Conservation (phyloP, 2,113 vertebrate genomes). For the Emydura subglobosa region DNA sequence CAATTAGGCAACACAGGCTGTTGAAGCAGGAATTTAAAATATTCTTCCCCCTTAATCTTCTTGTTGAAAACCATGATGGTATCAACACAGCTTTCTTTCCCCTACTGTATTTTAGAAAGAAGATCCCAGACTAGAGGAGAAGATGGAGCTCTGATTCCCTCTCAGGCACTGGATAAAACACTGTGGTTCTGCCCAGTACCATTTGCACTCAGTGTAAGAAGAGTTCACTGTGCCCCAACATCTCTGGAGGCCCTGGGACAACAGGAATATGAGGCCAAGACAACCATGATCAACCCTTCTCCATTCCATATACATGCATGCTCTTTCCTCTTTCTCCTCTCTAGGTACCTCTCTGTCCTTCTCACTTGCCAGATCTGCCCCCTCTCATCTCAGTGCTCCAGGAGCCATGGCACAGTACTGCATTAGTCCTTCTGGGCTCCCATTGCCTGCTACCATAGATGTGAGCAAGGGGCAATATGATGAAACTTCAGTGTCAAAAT, state of each 20-base stretch:
- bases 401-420: background rate
- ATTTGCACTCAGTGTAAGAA: background rate
- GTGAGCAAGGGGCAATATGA: background rate
- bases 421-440: background rate
- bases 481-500: background rate
- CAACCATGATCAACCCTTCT: background rate
- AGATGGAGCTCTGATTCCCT: constrained; percentile 76
- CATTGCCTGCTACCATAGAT: background rate
- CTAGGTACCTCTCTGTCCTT: background rate
- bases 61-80: background rate
- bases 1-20: background rate
- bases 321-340: background rate
- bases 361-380: background rate
- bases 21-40: background rate
- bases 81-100: background rate
- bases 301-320: background rate
- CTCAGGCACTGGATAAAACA: background rate
- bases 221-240: background rate
- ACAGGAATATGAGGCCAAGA: background rate
- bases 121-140: constrained; percentile 49
- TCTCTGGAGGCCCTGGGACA: background rate
- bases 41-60: constrained; percentile 3
- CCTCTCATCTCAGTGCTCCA: background rate
- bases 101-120: constrained; percentile 75
- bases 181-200: background rate